phyloP scores from a whole-genome alignment of 2,797 vertebrate genomes.

The Otolemur crassicaudatus region DNA sequence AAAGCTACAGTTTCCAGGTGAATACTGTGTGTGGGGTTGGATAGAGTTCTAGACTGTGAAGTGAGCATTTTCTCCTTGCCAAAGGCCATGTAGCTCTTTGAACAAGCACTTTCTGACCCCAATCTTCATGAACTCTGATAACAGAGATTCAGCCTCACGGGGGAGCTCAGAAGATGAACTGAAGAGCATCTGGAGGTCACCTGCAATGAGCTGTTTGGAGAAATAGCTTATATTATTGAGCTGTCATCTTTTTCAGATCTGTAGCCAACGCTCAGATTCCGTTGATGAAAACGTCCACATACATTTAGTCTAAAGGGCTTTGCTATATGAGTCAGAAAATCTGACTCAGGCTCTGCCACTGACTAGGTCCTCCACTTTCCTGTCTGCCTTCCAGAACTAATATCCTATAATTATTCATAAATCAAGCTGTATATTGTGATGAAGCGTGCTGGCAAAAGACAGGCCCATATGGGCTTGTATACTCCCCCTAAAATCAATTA shows the following conservation, averaged over 20 bases:
- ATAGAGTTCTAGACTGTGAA: not conserved
- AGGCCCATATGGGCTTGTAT: slow-evolving; percentile 43
- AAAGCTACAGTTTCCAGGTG: not conserved
- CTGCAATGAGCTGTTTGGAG: not conserved
- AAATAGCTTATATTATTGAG: not conserved
- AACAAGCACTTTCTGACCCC: slow-evolving; percentile 9
- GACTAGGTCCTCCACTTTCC: slow-evolving; percentile 25
- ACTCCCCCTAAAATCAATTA: slow-evolving; percentile 64
- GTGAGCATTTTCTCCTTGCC: not conserved
- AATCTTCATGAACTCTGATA: not conserved
- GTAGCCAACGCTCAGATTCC: slow-evolving; percentile 19
- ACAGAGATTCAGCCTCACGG: not conserved
- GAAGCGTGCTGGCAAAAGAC: slow-evolving; percentile 60
- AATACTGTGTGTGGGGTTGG: not conserved
- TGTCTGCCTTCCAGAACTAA: slow-evolving; percentile 32
- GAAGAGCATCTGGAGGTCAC: slow-evolving; percentile 8
- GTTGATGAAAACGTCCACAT: not conserved
- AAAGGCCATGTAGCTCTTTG: not conserved
- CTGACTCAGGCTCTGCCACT: slow-evolving; percentile 18
- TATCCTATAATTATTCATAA: slow-evolving; percentile 59
- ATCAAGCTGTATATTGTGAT: slow-evolving; percentile 50
- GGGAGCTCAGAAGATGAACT: not conserved
- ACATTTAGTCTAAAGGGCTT: not conserved
- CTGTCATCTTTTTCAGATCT: slow-evolving; percentile 26
- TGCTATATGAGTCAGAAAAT: slow-evolving; percentile 48